These are phyloP conservation scores for Microcebus jonahi DNA, from an alignment of 2,113 vertebrate genomes.

Conservation along the genomic window DNA sequence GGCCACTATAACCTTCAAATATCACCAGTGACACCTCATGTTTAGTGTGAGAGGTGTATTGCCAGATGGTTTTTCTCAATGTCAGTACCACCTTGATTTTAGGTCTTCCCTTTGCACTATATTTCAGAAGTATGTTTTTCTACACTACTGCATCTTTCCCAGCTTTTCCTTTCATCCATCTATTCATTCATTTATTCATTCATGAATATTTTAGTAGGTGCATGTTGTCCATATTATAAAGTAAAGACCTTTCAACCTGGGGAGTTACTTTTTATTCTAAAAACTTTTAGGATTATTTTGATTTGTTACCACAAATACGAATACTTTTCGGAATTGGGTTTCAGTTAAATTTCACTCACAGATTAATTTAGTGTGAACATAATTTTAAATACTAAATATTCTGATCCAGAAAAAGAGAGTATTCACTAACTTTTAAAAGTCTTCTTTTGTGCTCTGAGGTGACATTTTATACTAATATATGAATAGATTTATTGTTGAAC, in stretches of 20 bases:
- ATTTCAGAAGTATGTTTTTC: neutral
- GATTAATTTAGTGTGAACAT: neutral
- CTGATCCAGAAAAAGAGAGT: neutral
- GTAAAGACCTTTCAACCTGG: neutral
- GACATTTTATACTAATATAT: neutral
- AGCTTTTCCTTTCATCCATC: neutral
- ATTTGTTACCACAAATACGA: neutral
- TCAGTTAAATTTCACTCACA: constrained; percentile 22
- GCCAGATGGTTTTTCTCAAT: neutral
- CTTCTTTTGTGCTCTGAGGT: neutral
- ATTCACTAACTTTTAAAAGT: neutral
- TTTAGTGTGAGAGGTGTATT: neutral
- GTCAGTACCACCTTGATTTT: neutral
- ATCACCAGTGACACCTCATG: neutral
- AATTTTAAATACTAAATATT: constrained; percentile 6
- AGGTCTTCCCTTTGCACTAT: neutral
- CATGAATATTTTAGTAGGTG: neutral
- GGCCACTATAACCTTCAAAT: neutral
- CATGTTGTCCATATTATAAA: neutral
- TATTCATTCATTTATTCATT: neutral
- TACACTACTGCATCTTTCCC: neutral
- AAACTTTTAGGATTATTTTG: neutral
- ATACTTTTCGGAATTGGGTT: neutral
- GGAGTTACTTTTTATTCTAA: neutral
- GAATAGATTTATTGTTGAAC: neutral